Evolutionary conservation across 2,113 vertebrate genomes (phyloP).

Genomic region (Engystomops pustulosus): DNA sequence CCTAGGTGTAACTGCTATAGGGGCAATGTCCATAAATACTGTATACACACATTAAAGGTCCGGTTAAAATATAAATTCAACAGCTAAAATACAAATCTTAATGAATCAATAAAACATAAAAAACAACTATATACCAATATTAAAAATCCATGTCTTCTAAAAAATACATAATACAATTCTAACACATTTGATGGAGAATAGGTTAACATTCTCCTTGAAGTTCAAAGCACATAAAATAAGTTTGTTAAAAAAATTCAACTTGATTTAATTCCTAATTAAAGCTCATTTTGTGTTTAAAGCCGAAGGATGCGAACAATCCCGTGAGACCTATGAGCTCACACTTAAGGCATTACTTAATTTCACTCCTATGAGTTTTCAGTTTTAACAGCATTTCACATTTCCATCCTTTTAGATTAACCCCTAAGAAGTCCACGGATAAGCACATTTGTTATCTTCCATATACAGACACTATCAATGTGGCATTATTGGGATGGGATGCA

Average conservation of each 20-base stretch:
- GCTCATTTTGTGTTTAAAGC: constrained; percentile 67
- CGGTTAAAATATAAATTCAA: not conserved
- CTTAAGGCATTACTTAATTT: constrained; percentile 71
- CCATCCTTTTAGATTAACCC: constrained; percentile 64
- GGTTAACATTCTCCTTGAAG: constrained; percentile 63
- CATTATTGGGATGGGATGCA: constrained; percentile 42
- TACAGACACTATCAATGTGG: constrained; percentile 55
- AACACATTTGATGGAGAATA: not conserved
- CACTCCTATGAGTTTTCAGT: constrained; percentile 66
- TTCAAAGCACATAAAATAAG: constrained; percentile 70
- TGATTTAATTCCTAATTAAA: constrained; percentile 74
- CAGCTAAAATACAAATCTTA: too few relatives aligned
- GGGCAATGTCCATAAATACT: too few relatives aligned
- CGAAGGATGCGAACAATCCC: constrained; percentile 70
- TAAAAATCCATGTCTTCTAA: not conserved
- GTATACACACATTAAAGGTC: too few relatives aligned
- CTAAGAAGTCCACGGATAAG: constrained; percentile 61
- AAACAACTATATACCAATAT: not conserved
- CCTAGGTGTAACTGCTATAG: too few relatives aligned
- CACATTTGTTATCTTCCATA: constrained; percentile 63
- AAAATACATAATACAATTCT: not conserved
- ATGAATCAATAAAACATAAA: not conserved
- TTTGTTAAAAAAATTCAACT: constrained; percentile 62
- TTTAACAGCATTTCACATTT: constrained; percentile 66
- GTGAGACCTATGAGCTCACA: constrained; percentile 66